Base-by-base conservation (phyloP, 2,888 invertebrate genomes). In the Serripes groenlandicus region DNA sequence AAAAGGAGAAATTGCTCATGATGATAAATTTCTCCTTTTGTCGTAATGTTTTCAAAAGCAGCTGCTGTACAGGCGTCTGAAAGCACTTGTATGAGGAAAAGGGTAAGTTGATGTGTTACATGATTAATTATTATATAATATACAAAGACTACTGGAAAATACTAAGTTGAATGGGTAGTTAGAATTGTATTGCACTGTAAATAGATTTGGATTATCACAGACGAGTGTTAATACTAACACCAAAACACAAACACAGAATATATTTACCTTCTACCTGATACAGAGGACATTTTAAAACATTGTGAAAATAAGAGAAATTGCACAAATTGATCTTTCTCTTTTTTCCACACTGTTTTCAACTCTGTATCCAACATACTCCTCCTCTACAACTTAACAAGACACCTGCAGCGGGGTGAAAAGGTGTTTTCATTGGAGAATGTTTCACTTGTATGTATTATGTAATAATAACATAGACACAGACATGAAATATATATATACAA, bases 31-130 rank as follows among this genome's bases (percentile, higher is more conserved):
- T 64, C 35, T 32, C 30, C 64, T 21, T 64, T 60, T 64, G 5
- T 23, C 32, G 35, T 35, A 34, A 64, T 64, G 64, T 64, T 64
- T 64, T 64, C 35, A 34, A 56, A n/a, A n/a, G n/a, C n/a, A n/a
- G n/a, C n/a, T n/a, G n/a, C n/a, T n/a, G n/a, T n/a, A n/a, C n/a
- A n/a, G n/a, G n/a, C n/a, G n/a, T n/a, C n/a, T n/a, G n/a, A n/a
- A n/a, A n/a, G n/a, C n/a, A n/a, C n/a, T n/a, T n/a, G n/a, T n/a
- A n/a, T n/a, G n/a, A n/a, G n/a, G n/a, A n/a, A n/a, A n/a, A n/a
- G n/a, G n/a, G n/a, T n/a, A n/a, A n/a, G n/a, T n/a, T n/a, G n/a
- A n/a, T n/a, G n/a, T n/a, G n/a, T n/a, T n/a, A n/a, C n/a, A n/a
- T n/a, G n/a, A n/a, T n/a, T n/a, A n/a, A n/a, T n/a, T n/a, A n/a